Conservation (phyloP, 2,797 vertebrate species). For the Uromys caudimaculatus region DNA sequence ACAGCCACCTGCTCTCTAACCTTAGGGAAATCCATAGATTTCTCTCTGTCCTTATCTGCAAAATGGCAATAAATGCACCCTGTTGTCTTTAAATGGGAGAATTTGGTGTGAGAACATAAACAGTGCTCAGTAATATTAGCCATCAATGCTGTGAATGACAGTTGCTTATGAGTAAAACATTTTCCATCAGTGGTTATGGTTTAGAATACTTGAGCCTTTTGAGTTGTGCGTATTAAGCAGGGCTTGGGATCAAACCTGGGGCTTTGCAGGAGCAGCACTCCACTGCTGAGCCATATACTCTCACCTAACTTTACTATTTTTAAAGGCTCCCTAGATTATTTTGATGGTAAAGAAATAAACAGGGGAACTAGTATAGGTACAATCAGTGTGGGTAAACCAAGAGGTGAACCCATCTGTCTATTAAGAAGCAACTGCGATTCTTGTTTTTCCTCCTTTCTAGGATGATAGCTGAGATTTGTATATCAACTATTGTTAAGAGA, state of each 20-base stretch:
- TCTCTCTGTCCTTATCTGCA: slow-evolving; percentile 21
- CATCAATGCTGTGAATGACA: background rate
- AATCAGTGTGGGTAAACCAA: slow-evolving; percentile 45
- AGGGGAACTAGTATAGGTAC: background rate
- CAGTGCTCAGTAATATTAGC: background rate
- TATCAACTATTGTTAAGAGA: background rate
- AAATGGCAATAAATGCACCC: slow-evolving; percentile 7
- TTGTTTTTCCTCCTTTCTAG: slow-evolving; percentile 1
- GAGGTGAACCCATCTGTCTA: background rate
- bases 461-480: slow-evolving; percentile 31
- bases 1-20: background rate
- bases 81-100: slow-evolving; percentile 57
- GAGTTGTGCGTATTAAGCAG: background rate
- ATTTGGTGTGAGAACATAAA: background rate
- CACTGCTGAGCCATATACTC: background rate
- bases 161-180: background rate
- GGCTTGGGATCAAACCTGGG: background rate
- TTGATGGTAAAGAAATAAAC: background rate
- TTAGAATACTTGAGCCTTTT: background rate
- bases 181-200: background rate
- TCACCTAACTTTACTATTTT: background rate
- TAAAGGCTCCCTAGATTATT: slow-evolving; percentile 25
- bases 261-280: background rate
- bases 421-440: background rate
- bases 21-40: background rate